Evolutionary conservation across 2,888 invertebrate genomes (phyloP).

Genomic region (Tachystola acroxantha): DNA sequence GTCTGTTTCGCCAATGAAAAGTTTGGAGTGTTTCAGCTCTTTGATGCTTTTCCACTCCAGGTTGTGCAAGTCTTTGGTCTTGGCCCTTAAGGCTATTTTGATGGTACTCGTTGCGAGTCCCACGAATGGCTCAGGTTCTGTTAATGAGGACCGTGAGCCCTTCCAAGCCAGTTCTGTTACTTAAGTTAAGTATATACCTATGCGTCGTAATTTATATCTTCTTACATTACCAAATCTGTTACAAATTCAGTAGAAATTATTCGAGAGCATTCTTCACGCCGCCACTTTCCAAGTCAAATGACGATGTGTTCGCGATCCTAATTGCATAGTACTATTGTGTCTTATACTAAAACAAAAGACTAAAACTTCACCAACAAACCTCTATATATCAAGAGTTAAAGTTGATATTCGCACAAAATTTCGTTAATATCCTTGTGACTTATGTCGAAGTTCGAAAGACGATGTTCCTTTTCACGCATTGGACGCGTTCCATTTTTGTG

Average conservation of each 20-base stretch:
- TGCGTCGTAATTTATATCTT: background rate
- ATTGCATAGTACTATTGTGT: conserved; percentile 48
- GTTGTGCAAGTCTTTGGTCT: too few species aligned
- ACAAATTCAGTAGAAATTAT: conserved; percentile 45
- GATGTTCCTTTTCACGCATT: conserved; percentile 50
- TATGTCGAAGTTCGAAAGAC: conserved; percentile 29
- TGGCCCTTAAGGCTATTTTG: too few species aligned
- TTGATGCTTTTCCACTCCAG: too few species aligned
- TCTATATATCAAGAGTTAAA: conserved; percentile 13
- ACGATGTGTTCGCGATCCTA: conserved; percentile 51
- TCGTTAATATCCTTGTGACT: conserved; percentile 25
- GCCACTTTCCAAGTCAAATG: conserved; percentile 66
- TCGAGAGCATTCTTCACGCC: conserved; percentile 43
- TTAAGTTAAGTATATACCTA: background rate
- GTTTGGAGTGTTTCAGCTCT: too few species aligned
- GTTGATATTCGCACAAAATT: conserved; percentile 17
- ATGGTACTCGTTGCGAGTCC: too few species aligned
- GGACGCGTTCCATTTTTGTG: conserved; percentile 62
- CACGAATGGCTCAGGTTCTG: too few species aligned
- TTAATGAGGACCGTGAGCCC: too few species aligned
- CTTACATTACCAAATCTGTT: conserved; percentile 38
- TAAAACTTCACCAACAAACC: conserved; percentile 1
- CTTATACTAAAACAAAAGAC: conserved; percentile 21
- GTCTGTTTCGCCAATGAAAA: too few species aligned
- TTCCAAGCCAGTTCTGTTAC: background rate